Conservation (phyloP, 1,140 invertebrate species). For the Belonocnema kinseyi region DNA sequence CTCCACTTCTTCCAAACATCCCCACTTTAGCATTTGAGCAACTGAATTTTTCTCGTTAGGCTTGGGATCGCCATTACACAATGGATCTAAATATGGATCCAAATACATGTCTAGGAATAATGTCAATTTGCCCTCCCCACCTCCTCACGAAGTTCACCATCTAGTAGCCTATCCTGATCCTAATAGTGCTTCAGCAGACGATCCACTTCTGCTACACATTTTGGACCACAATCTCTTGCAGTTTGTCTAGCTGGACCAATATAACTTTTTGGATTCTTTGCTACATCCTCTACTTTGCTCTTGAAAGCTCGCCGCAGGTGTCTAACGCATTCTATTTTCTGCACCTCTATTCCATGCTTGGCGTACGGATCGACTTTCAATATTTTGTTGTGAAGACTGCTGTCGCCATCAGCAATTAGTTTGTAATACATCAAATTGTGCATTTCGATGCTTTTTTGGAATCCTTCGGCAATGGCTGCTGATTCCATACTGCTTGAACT, state of each 20-base stretch:
- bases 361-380: not conserved
- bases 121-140: not conserved
- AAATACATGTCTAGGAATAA: conserved; percentile 13
- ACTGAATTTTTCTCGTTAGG: not conserved
- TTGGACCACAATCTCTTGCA: not conserved
- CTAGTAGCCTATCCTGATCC: not conserved
- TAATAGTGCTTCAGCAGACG: not conserved
- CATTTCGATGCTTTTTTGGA: conserved; percentile 59
- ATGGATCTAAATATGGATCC: not conserved
- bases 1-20: not conserved
- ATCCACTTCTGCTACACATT: not conserved
- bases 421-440: conserved; percentile 62
- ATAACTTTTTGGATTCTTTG: not conserved
- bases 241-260: not conserved
- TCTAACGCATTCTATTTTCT: too few species aligned
- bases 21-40: not conserved
- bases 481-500: conserved; percentile 63
- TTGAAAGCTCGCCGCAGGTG: not conserved
- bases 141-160: not conserved
- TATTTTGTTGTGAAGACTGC: conserved; percentile 58
- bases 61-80: not conserved
- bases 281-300: not conserved
- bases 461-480: conserved; percentile 65
- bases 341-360: too few species aligned
- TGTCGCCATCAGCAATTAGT: conserved; percentile 69